Conservation (phyloP, 2,888 invertebrate species). For the Lycia hirtaria region DNA sequence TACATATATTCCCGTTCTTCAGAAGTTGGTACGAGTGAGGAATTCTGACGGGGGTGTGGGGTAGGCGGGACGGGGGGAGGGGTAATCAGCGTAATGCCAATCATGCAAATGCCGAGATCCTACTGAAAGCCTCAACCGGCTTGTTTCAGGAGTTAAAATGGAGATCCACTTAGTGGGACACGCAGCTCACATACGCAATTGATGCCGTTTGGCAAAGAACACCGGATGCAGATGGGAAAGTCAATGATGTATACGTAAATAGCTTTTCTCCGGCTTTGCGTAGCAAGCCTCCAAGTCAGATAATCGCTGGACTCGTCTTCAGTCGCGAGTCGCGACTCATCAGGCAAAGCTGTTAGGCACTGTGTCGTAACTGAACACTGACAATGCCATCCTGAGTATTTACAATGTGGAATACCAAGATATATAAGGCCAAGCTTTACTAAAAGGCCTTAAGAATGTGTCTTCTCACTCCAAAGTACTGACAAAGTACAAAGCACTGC, state of each 20-base stretch:
- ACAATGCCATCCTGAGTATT: too few species aligned
- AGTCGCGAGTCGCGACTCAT: too few species aligned
- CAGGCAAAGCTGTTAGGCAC: too few species aligned
- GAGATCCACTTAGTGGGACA: constrained; percentile 83
- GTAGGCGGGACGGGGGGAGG: constrained; percentile 45
- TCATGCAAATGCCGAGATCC: constrained; percentile 85
- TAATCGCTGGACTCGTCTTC: too few species aligned
- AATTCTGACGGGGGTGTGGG: constrained; percentile 45
- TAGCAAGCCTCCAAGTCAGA: too few species aligned
- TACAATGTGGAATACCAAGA: too few species aligned
- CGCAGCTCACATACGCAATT: constrained; percentile 84
- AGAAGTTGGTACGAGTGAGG: constrained; percentile 55
- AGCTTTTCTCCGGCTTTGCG: too few species aligned
- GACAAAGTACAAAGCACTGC: too few species aligned
- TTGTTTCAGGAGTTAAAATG: constrained; percentile 86
- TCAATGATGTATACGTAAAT: neutral
- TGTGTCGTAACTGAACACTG: too few species aligned
- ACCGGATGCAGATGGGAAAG: constrained; percentile 27
- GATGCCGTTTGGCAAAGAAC: constrained; percentile 64
- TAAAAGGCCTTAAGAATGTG: too few species aligned
- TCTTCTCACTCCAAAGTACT: too few species aligned
- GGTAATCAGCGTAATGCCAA: constrained; percentile 84
- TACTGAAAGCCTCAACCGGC: constrained; percentile 84
- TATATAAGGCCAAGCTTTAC: too few species aligned
- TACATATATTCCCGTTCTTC: constrained; percentile 76